Conservation (phyloP, 2,888 invertebrate species). For the Pocota personata region DNA sequence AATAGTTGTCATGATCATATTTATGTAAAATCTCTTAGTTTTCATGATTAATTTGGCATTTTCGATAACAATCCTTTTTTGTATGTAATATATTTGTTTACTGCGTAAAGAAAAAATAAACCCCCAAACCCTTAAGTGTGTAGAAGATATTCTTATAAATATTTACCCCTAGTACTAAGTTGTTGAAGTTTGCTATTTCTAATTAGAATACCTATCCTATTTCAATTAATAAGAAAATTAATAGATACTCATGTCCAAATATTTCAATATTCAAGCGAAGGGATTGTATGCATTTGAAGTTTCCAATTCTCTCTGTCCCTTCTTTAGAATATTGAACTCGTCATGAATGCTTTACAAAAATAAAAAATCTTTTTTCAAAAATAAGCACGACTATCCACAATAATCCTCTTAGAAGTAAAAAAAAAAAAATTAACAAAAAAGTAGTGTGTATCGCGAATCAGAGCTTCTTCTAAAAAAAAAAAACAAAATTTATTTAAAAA, state of each 20-base stretch:
- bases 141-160: conserved; percentile 63
- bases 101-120: neutral
- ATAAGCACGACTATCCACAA: conserved; percentile 31
- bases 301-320: neutral
- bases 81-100: conserved; percentile 39
- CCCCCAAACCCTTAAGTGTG: conserved; percentile 28
- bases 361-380: conserved; percentile 1
- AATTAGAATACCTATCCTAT: conserved; percentile 55
- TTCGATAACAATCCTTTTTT: neutral
- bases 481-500: conserved; percentile 25
- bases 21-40: neutral
- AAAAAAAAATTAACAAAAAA: conserved; percentile 1
- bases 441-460: conserved; percentile 49
- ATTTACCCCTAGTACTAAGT: conserved; percentile 64
- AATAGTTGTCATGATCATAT: conserved; percentile 33
- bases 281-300: neutral
- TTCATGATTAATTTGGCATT: conserved; percentile 38
- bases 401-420: conserved; percentile 44
- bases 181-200: conserved; percentile 72
- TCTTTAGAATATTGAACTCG: conserved; percentile 9
- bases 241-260: neutral
- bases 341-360: neutral
- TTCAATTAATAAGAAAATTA: conserved; percentile 27
- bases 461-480: conserved; percentile 44
- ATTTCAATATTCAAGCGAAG: neutral